Evolutionary conservation across 2,113 vertebrate genomes (phyloP), one percentile per base, ranked within the genome.

Genomic region (Muntiacus reevesi): DNA sequence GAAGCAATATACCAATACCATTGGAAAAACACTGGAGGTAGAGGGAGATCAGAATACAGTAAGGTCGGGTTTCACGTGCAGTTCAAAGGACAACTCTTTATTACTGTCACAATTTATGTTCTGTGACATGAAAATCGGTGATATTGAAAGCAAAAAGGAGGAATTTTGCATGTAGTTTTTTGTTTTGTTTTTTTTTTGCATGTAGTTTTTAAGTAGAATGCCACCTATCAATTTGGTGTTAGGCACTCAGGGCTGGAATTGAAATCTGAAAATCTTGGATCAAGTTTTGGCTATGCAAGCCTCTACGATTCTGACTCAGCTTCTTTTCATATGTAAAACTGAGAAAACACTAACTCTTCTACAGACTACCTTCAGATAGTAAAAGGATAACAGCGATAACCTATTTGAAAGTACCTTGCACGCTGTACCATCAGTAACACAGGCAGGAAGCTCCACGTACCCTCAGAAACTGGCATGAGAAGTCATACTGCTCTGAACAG

Each of bases 251-350:
- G 25, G 43, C 16, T 90, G 12, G 9, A 33, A 71, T 2, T 89
- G 28, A 97, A 95, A 97, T 83, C 25, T 95, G 54, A 95, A 96
- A 89, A 71, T 78, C 21, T 87, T 23, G 27, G 6, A 52, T 96
- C 36, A 89, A 91, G 33, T 71, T 54, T 55, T 36, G 11, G 15
- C 36, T 94, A 87, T 2, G 7, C 30, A 52, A 36, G 33, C 43
- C 15, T 33, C 15, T 79, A 57, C 3, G 1, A 74, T 62, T 96
- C 62, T 67, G 50, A 47, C 43, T 40, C 15, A 54, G 28, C 27
- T 8, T 50, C 83, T 83, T 93, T 86, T 10, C 21, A 71, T 30
- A 40, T 76, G 9, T 50, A 95, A 96, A 96, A 59, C 4, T 47
- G 15, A 57, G 7, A 52, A 78, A 88, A 93, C 83, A 57, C 36